Percentiles rank a stretch among this genome's conserved stretches.
Conservation (phyloP, 1,140 invertebrate species). For the Dendrolimus punctatus region DNA sequence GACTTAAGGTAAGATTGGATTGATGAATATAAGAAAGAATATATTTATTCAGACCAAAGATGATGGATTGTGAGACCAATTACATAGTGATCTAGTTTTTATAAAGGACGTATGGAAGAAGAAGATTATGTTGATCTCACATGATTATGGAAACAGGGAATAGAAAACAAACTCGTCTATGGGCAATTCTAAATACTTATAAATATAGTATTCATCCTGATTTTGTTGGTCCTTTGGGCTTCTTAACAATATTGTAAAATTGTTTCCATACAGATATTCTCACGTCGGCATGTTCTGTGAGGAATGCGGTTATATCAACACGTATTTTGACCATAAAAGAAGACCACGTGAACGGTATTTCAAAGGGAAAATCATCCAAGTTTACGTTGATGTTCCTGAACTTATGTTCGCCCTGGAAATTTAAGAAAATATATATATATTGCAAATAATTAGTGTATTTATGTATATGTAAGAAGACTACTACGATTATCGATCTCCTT, state of each 20-base stretch:
- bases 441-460: background rate
- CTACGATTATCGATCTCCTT: too few species aligned
- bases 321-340: conserved; percentile 15
- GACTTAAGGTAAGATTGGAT: too few species aligned
- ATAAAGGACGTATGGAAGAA: too few species aligned
- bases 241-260: background rate
- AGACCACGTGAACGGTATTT: conserved; percentile 23
- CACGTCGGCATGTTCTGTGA: conserved; percentile 7
- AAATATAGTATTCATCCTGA: background rate
- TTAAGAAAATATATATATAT: background rate
- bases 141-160: too few species aligned
- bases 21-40: too few species aligned
- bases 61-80: too few species aligned
- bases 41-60: too few species aligned
- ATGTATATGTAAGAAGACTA: too few species aligned
- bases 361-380: conserved; percentile 21
- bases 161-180: too few species aligned
- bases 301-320: conserved; percentile 11
- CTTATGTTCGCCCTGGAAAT: conserved; percentile 18
- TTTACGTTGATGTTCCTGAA: conserved; percentile 15
- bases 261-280: conserved; percentile 12
- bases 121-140: too few species aligned
- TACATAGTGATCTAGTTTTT: too few species aligned
- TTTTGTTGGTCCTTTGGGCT: conserved; percentile 1
- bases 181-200: too few species aligned